phyloP scores from a whole-genome alignment of 2,113 vertebrate genomes.

The Trachemys scripta region DNA sequence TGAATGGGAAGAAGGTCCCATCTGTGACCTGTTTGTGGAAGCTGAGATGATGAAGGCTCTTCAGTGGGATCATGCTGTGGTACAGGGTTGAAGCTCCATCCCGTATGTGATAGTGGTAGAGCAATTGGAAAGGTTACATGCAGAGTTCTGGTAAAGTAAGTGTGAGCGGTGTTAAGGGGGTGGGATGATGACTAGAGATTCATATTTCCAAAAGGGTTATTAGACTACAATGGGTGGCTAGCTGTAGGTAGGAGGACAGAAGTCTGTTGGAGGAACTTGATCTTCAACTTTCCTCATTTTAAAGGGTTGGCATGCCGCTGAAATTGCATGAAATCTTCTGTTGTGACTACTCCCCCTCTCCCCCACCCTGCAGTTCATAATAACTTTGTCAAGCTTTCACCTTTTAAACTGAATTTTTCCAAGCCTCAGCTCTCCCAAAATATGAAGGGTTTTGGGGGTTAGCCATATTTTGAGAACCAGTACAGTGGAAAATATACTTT shows the following conservation, averaged over 20 bases:
- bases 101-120: constrained; percentile 75
- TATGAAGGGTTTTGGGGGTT: background rate
- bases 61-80: constrained; percentile 69
- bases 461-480: background rate
- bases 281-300: constrained; percentile 55
- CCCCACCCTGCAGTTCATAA: constrained; percentile 16
- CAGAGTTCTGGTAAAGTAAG: constrained; percentile 77
- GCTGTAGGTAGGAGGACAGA: background rate
- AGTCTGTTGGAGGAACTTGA: constrained; percentile 49
- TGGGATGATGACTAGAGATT: constrained; percentile 44
- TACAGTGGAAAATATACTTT: background rate
- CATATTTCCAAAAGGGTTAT: constrained; percentile 47
- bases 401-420: constrained; percentile 39
- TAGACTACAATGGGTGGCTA: background rate
- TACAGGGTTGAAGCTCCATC: constrained; percentile 76
- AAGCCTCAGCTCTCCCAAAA: background rate
- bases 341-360: constrained; percentile 10
- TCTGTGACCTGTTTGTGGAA: constrained; percentile 74
- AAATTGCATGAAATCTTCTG: constrained; percentile 69
- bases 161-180: constrained; percentile 36
- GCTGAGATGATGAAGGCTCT: constrained; percentile 76
- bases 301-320: constrained; percentile 57
- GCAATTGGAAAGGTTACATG: constrained; percentile 74
- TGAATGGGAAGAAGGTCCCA: constrained; percentile 75
- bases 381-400: constrained; percentile 31